Base-by-base conservation (phyloP, 1,140 invertebrate species). In the Drosophila kanapiae region DNA sequence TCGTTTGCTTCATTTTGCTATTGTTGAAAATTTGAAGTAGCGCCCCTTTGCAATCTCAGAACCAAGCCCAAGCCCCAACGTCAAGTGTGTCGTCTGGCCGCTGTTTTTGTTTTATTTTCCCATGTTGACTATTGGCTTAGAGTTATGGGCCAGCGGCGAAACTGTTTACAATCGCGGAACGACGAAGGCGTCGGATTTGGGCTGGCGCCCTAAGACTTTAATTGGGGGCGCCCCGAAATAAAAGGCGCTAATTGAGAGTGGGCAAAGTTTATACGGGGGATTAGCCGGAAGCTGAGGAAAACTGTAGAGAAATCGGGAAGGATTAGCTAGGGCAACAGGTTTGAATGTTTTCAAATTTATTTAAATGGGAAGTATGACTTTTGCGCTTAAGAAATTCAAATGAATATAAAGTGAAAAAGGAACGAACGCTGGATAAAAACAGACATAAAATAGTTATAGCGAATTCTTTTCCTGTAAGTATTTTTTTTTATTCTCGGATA, bases 1-100 rank as follows among this genome's bases (percentile, higher is more conserved):
- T 87, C 82, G 86, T 91, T 91, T 91, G 85, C 85, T 78, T 85
- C 81, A 90, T 88, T 88, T 88, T 87, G 84, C 84, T 88, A 87
- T 87, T 87, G 84, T 87, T 87, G 75, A 88, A 81, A 87, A 84
- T 87, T 84, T 75, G 54, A 87, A 87, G 84, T 43, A 68, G 53
- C 69, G 27, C 31, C 43, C 47, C 29, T 10, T 10, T 16, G 51
- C 33, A 18, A 33, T 35, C 33, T 4, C 64, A 51, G 13, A 6
- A 4, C 31, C 61, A 14, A 38, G 45, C 14, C 63, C 57, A 4
- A 27, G 33, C 58, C 45, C 16, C 18, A 47, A 49, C 62, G 60
- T 83, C 81, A 84, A 83, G 80, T 85, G 82, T 68, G 69, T 72
- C 71, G 82, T 77, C 67, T 78, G 67, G 63, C 61, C 51, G 74